Evolutionary conservation across 2,113 vertebrate genomes (phyloP).

Genomic region (Solenodon paradoxus): DNA sequence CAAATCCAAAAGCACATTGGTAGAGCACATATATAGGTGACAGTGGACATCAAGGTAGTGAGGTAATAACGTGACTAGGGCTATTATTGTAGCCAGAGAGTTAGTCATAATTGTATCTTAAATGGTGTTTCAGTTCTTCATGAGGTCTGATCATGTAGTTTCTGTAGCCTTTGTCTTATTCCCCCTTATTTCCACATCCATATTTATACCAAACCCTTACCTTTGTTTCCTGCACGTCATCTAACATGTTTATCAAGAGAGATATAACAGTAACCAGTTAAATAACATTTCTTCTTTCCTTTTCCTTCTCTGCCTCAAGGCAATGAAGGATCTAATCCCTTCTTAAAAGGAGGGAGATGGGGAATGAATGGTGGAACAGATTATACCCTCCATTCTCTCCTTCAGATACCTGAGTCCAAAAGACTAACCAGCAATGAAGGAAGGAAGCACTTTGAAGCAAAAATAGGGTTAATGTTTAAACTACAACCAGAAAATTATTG

Average conservation of each 20-base stretch:
- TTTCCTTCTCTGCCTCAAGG: background rate
- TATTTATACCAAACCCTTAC: background rate
- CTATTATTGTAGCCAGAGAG: background rate
- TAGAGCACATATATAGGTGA: background rate
- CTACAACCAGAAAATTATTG: background rate
- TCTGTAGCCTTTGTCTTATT: background rate
- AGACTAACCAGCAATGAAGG: background rate
- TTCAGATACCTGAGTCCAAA: background rate
- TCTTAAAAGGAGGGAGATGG: background rate
- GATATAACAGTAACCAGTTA: background rate
- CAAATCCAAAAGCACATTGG: background rate
- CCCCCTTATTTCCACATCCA: background rate
- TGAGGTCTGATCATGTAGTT: background rate
- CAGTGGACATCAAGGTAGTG: background rate
- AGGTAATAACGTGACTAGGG: background rate
- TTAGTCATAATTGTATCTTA: background rate
- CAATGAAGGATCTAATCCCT: background rate
- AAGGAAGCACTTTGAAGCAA: background rate
- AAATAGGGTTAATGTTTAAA: conserved; percentile 4
- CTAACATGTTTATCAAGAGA: background rate
- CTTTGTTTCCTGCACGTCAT: background rate
- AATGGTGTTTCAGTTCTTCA: background rate
- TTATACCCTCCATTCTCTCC: background rate
- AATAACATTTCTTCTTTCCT: background rate
- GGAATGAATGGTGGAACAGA: background rate